Percentiles rank a stretch among this genome's conserved stretches.
phyloP scores from a whole-genome alignment of 92 coral and sea anemone genomes.

The Palythoa grandis region DNA sequence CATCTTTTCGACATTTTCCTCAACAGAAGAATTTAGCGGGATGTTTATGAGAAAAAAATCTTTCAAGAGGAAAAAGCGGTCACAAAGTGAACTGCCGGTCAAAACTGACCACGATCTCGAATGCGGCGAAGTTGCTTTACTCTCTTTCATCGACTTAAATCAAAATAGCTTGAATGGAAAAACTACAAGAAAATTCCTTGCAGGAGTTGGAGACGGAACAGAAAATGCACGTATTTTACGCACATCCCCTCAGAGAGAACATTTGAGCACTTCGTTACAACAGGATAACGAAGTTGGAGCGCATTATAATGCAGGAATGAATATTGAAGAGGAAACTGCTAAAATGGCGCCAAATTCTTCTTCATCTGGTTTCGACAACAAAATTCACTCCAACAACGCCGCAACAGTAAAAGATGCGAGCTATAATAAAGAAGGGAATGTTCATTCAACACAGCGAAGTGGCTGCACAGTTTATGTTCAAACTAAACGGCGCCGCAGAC shows the following conservation, averaged over 20 bases:
- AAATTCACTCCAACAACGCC: neutral
- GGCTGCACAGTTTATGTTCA: neutral
- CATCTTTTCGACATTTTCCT: neutral
- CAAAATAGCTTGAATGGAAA: neutral
- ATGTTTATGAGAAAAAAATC: neutral
- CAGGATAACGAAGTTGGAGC: neutral
- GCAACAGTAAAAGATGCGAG: neutral
- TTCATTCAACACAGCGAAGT: neutral
- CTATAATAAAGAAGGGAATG: neutral
- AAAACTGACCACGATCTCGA: neutral
- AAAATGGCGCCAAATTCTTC: neutral
- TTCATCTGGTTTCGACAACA: neutral
- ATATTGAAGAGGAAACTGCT: neutral
- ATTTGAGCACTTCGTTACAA: neutral
- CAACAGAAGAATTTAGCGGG: neutral
- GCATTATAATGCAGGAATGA: neutral
- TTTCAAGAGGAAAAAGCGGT: neutral
- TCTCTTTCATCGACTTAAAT: neutral
- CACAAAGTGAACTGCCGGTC: neutral
- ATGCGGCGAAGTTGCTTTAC: neutral
- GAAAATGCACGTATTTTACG: neutral
- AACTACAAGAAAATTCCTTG: neutral
- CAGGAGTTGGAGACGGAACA: neutral
- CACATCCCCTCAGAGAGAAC: neutral
- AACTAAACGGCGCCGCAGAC: neutral